Conservation (phyloP, 2,797 vertebrate genomes). For the Myotis findleyi region DNA sequence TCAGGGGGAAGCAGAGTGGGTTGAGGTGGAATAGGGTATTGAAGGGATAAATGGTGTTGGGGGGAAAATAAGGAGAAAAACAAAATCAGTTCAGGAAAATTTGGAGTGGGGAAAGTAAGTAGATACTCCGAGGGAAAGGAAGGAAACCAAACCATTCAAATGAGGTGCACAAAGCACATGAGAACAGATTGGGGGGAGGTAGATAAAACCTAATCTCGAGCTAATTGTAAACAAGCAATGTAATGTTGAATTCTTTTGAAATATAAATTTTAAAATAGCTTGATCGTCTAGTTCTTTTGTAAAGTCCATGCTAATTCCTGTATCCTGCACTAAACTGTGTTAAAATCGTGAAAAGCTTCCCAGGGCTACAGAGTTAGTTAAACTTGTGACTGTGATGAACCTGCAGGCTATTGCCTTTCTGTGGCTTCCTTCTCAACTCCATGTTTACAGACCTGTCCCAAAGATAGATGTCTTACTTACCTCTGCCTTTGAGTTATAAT, state of each 20-base stretch:
- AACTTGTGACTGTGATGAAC: background rate
- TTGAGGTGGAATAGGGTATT: too few relatives aligned
- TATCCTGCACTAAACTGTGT: background rate
- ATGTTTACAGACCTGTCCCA: background rate
- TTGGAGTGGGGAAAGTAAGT: background rate
- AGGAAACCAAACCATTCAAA: background rate
- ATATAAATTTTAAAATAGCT: background rate
- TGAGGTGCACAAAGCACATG: background rate
- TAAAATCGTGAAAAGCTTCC: background rate
- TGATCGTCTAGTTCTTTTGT: background rate
- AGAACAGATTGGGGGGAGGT: background rate
- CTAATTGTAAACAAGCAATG: background rate
- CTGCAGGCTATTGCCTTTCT: background rate
- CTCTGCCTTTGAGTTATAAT: background rate
- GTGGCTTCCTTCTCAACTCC: background rate
- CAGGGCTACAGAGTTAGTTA: background rate
- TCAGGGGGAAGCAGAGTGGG: too few relatives aligned
- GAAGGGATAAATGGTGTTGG: too few relatives aligned
- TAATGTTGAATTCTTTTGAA: background rate
- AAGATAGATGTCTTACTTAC: background rate
- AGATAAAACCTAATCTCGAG: background rate
- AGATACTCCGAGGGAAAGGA: background rate
- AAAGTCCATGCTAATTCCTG: background rate
- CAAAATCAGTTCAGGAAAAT: background rate
- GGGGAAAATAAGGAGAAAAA: too few relatives aligned